Evolutionary conservation across 2,888 invertebrate genomes (phyloP), one percentile per base, ranked within the genome.

Genomic region (Conistra vaccinii): DNA sequence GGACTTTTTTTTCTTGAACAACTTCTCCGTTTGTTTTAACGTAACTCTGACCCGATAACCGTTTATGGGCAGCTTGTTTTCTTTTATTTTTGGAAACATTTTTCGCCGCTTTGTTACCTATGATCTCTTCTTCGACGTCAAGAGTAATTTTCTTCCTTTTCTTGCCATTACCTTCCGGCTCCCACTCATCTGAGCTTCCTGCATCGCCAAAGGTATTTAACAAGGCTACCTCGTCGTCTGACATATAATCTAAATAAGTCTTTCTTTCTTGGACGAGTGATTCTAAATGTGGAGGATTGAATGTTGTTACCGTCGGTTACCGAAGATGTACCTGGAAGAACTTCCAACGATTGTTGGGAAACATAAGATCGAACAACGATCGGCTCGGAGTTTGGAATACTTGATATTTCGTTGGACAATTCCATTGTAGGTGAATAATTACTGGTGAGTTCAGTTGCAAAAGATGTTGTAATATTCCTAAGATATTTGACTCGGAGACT

Each of bases 141-240:
- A 23, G 9, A 1, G 1, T 10, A 3, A 60, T 3, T 35, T 35
- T 0, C 32, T 60, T 60, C 60, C 23, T 60, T 35, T 60, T 60
- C 35, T 35, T 60, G 4, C 60, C 60, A 23, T 60, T 60, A 9
- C 3, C 35, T 35, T 60, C 35, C 60, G 60, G 35, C 10, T 60
- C 60, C 60, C 60, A 60, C 60, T 60, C 60, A 23, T 60, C 60
- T 3, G 60, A 60, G 60, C 60, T 60, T 2, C 23, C 60, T 10
- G 10, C 60, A 60, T 60, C 60, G 60, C 60, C 60, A 60, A 60
- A 60, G 32, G 60, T 35, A 35, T 10, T 60, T 60, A 60, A 60
- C 3, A 60, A 35, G 4, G 60, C 60, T 35, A 60, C 0, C 60
- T 60, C 60, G 4, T 60, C 60, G 2, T 60, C 60, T 9, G 60